Evolutionary conservation across 1,140 invertebrate species (phyloP), one percentile per base, ranked within the genome.

Genomic region (Habropoda laboriosa): DNA sequence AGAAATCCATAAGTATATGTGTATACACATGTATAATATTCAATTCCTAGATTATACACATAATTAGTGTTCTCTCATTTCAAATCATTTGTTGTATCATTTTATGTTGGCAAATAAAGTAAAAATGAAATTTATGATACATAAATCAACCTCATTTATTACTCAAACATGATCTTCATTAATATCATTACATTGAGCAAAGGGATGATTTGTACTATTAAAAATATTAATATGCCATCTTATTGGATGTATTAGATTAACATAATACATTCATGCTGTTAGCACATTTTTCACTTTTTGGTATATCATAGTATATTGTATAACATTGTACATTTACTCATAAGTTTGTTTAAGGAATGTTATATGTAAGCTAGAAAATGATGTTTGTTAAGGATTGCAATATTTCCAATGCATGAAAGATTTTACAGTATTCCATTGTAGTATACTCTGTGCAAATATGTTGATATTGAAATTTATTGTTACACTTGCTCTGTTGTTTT

Each of bases 1-100:
- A 70, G 51, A 86, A 74, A 80, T 86, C 67, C 82, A 86, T 86
- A 77, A 75, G 32, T 70, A 78, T 61, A 67, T 77, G 53, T 64
- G 40, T 49, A 32, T 73, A 58, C 51, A 58, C 60, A 60, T 47
- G 61, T 63, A 55, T 74, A 75, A 86, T 55, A 86, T 67, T 79
- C 49, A 70, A 57, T 81, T 75, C 61, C 60, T 42, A 71, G 57
- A 66, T 81, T 79, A 75, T 32, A 74, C 35, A 21, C 72, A 63
- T 67, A 80, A 75, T 67, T 77, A 60, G 53, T 51, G 47, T 63
- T 66, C 57, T 16, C 0, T 21, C 49, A 60, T 63, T 73, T 66
- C n/a, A 49, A n/a, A 49, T 55, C 55, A 67, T 27, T 55, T 47
- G 21, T 53, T 74, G 40, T 49, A 27, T 80, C 30, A 24, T 61